A percentile compares a stretch with the other conserved stretches of the same genome.
Conservation (phyloP, 2,888 invertebrate species). For the Thereva unica region DNA sequence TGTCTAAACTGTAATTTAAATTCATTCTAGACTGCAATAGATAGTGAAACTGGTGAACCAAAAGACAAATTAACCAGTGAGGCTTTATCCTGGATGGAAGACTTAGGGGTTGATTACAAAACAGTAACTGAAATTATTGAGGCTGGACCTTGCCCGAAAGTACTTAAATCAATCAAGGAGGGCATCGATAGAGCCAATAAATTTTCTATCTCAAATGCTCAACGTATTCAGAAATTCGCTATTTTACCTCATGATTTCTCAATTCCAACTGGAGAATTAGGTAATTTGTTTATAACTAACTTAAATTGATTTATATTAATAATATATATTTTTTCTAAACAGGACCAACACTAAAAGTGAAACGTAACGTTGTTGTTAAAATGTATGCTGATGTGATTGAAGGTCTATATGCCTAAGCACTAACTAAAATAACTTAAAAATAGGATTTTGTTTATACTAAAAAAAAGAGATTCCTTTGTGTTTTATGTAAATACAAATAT, state of each 20-base stretch:
- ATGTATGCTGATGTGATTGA: no score
- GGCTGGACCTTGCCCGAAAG: constrained; percentile 63
- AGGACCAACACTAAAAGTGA: no score
- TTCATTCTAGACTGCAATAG: background rate
- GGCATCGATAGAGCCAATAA: constrained; percentile 77
- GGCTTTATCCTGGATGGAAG: constrained; percentile 65
- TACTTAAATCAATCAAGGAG: constrained; percentile 72
- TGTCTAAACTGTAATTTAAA: no score
- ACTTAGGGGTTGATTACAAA: constrained; percentile 65
- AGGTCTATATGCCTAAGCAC: no score
- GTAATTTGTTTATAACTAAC: constrained; percentile 39
- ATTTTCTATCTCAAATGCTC: constrained; percentile 82
- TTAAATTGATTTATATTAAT: no score
- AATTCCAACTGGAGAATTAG: constrained; percentile 78
- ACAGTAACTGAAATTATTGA: constrained; percentile 72
- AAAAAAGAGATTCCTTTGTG: no score
- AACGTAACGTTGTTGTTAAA: no score
- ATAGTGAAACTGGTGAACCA: background rate
- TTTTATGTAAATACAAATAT: no score
- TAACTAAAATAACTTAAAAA: no score
- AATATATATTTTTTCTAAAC: no score
- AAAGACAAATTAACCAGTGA: background rate
- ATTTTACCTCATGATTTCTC: constrained; percentile 86
- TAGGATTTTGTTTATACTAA: no score
- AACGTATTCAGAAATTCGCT: constrained; percentile 83